Evolutionary conservation across 2,888 invertebrate genomes (phyloP), one percentile per base, ranked within the genome.

Genomic region (Tetragonula carbonaria): DNA sequence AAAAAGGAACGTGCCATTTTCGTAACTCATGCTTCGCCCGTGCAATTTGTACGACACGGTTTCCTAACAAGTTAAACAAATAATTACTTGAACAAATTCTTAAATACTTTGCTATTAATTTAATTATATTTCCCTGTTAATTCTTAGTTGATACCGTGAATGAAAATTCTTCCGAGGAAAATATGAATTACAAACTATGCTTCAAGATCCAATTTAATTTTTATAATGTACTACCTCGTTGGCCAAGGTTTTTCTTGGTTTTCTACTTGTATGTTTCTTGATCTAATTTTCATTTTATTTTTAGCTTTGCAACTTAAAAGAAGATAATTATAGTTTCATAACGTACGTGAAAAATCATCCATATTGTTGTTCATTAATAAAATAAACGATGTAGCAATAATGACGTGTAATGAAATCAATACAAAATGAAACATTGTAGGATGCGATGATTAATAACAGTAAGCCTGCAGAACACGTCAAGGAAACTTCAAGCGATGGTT

Each of bases 401-500:
- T 21, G 21, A 5, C 11, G 0, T 38, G 21, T 13, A 65, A 66
- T n/a, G 4, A 50, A 16, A 70, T 55, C 13, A n/a, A 62, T n/a
- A 21, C 16, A 18, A 53, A 71, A 72, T 45, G 45, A n/a, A 11
- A 51, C n/a, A 21, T 18, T 57, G 0, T n/a, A 14, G 14, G 51
- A 33, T 16, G 11, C n/a, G 59, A 50, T 45, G 45, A 81, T 78
- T 72, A 72, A 81, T 65, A 57, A 65, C 38, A 13, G 63, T 55
- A 68, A 51, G 57, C 3, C 13, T 67, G 70, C 53, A 4, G 23
- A 74, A 50, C 65, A 68, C 63, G 63, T 81, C 72, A 45, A 73
- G 65, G 81, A 45, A 73, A 51, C 63, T 53, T 63, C 73, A 33
- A 57, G 66, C 78, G 78, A 83, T 80, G 81, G 51, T 74, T 89